phyloP scores from a whole-genome alignment of 92 coral and sea anemone species.

The Nematostella vectensis region DNA sequence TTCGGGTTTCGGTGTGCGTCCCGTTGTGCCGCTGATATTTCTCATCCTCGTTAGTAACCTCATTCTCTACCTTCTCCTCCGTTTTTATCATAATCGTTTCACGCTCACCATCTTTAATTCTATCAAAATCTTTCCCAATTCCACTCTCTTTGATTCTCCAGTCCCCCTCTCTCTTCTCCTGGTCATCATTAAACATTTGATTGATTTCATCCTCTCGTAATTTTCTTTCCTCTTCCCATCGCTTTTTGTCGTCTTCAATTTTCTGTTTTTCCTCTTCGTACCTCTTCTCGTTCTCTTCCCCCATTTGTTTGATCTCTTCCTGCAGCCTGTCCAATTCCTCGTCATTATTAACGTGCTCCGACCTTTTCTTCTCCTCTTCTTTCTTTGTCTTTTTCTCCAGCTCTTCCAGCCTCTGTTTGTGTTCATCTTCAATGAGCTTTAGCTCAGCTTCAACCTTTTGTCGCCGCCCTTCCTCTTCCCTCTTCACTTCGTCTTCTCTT shows the following conservation, averaged over 20 bases:
- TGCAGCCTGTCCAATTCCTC: constrained; percentile 42
- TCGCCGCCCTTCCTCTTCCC: constrained; percentile 37
- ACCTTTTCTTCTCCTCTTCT: constrained; percentile 31
- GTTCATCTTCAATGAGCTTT: constrained; percentile 25
- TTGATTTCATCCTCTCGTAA: constrained; percentile 28
- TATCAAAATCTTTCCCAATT: constrained; percentile 33
- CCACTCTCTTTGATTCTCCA: constrained; percentile 33
- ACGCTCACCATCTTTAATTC: neutral
- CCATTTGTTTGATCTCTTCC: constrained; percentile 41
- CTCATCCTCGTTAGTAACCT: neutral
- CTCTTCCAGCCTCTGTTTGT: constrained; percentile 19
- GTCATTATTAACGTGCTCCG: constrained; percentile 29
- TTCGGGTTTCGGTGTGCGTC: too few species aligned
- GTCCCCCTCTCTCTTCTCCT: constrained; percentile 35
- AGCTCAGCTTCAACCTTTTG: constrained; percentile 21
- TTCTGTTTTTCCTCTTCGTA: constrained; percentile 38
- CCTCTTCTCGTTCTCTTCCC: constrained; percentile 28
- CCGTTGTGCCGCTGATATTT: constrained; percentile 1
- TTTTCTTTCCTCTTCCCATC: constrained; percentile 53
- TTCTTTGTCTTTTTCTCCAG: constrained; percentile 31
- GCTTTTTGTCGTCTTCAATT: constrained; percentile 39
- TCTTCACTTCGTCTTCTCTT: constrained; percentile 53
- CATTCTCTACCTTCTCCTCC: neutral
- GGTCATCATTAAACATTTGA: constrained; percentile 35
- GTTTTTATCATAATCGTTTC: constrained; percentile 1